A percentile compares a stretch with the other conserved stretches of the same genome.
Evolutionary conservation across 2,888 invertebrate species (phyloP).

Genomic region (Dioctria linearis): DNA sequence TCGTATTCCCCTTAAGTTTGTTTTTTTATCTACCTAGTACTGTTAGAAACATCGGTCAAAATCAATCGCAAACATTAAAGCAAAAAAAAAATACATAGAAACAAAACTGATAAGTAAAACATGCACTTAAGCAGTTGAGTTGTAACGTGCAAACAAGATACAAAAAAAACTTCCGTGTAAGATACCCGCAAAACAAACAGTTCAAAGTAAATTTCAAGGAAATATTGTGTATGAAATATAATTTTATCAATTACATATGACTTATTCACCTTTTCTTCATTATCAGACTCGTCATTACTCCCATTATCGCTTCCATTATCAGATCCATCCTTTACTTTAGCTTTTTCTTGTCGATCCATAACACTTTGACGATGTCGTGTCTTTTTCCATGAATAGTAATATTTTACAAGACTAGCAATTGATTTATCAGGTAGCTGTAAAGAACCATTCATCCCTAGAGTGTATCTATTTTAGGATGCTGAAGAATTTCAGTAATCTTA

Average conservation of each 20-base stretch:
- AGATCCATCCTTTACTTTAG: conserved; percentile 75
- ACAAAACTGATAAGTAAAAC: too few relatives aligned
- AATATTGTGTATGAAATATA: conserved; percentile 3
- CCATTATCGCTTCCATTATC: conserved; percentile 88
- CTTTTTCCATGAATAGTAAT: conserved; percentile 99
- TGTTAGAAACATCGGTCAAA: too few relatives aligned
- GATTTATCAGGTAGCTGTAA: conserved; percentile 95
- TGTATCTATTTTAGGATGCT: conserved; percentile 39
- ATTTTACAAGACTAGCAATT: conserved; percentile 95
- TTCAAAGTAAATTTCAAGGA: background rate
- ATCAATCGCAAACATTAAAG: too few relatives aligned
- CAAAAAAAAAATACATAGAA: too few relatives aligned
- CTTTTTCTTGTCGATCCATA: conserved; percentile 87
- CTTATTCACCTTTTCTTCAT: conserved; percentile 85
- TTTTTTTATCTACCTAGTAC: too few relatives aligned
- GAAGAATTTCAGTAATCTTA: conserved; percentile 68
- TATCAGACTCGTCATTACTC: conserved; percentile 89
- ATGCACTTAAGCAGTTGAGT: too few relatives aligned
- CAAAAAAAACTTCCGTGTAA: too few relatives aligned
- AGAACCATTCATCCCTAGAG: background rate
- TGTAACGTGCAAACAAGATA: too few relatives aligned
- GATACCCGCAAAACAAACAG: too few relatives aligned
- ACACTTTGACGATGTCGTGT: conserved; percentile 91
- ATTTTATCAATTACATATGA: background rate
- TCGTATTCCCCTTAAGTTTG: too few relatives aligned